Base-by-base conservation (phyloP, 2,797 vertebrate genomes). In the Heliangelus exortis region DNA sequence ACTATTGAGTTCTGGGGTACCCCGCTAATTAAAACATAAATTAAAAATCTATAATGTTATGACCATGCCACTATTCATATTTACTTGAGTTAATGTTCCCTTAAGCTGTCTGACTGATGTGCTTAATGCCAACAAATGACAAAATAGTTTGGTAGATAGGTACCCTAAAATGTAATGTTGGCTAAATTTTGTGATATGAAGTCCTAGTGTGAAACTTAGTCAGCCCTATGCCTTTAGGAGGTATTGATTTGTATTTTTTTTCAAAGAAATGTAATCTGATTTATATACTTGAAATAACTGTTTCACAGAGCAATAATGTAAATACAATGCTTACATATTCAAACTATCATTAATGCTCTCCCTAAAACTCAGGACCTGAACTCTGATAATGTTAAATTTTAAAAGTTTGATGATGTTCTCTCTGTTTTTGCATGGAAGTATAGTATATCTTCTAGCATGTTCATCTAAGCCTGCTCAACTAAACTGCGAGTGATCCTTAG, bases 191-290 rank as follows among this genome's bases (percentile, higher is more conserved):
- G 26, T 41, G 7, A 34, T 50, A 51, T 31, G 23, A 83, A 73
- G 5, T 39, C 45, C 47, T 53, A 51, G 15, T 23, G 15, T 53
- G 45, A 76, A 85, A 77, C 16, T 51, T 3, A 77, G 55, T n/a
- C 12, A 29, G 34, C 31, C 71, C 28, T 68, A 28, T 47, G 15
- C 14, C 55, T 81, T 77, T 59, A 76, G 12, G 15, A 45, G 17
- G 15, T 58, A 43, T 69, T 67, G 22, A 23, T 76, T 94, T 81
- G 15, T 62, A 53, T 68, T 74, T 79, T 28, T 96, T 94, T 68
- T 77, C 69, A 82, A 29, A 73, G 71, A 95, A 81, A 84, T 88
- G 39, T 88, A 68, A 91, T 90, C 55, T 16, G 85, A 39, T 43
- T 72, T 69, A 76, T 82, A 31, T 21, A 61, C 80, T 66, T 76